phyloP scores from a whole-genome alignment of 2,888 invertebrate species.

The Caenorhabditis angaria region DNA sequence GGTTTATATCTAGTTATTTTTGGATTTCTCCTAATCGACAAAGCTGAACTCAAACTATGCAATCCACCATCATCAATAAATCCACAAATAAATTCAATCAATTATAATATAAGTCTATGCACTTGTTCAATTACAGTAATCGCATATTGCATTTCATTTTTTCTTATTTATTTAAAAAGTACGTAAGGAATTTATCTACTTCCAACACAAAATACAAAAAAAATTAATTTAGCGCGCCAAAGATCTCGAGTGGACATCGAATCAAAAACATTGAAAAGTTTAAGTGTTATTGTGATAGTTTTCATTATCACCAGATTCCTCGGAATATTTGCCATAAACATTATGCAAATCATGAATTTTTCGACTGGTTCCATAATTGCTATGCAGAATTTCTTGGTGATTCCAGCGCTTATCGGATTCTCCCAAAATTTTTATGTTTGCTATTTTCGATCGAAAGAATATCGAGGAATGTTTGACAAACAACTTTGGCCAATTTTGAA shows the following conservation, averaged over 20 bases:
- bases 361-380: not conserved
- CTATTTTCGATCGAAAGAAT: constrained; percentile 14
- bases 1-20: not conserved
- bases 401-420: constrained; percentile 8
- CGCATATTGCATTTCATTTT: not conserved
- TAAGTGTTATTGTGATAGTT: constrained; percentile 8
- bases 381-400: constrained; percentile 6
- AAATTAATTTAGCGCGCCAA: not conserved
- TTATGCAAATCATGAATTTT: not conserved
- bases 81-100: not conserved
- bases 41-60: constrained; percentile 5
- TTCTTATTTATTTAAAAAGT: constrained; percentile 7
- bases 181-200: not conserved
- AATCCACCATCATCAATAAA: constrained; percentile 7
- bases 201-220: not conserved
- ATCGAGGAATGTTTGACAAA: constrained; percentile 10
- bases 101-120: constrained; percentile 1
- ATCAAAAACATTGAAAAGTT: constrained; percentile 3
- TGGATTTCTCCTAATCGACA: not conserved
- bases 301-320: constrained; percentile 5
- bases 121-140: not conserved
- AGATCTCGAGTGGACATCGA: constrained; percentile 1
- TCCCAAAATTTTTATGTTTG: constrained; percentile 17
- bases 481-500: not conserved
- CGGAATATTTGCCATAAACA: constrained; percentile 9